A percentile compares a stretch with the other conserved stretches of the same genome.
Evolutionary conservation across 2,113 vertebrate species (phyloP).

Genomic region (Sinocyclocheilus maitianheensis): DNA sequence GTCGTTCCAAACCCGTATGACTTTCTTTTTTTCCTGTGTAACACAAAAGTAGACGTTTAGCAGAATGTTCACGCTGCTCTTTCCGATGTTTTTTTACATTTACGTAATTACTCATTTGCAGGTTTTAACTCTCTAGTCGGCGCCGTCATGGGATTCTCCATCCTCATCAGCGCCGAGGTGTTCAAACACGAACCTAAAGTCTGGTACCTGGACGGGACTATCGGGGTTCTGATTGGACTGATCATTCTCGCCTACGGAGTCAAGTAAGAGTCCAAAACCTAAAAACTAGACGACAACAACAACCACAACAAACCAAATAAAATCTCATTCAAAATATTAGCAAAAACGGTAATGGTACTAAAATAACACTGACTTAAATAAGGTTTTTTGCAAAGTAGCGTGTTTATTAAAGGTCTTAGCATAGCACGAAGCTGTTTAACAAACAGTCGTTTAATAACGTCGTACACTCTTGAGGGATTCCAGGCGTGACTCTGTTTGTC

Average conservation of each 20-base stretch:
- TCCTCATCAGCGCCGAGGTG: conserved; percentile 94
- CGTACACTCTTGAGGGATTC: neutral
- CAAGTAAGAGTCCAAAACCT: conserved; percentile 81
- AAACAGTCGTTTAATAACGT: neutral
- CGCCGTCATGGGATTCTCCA: conserved; percentile 97
- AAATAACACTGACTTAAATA: too few species aligned
- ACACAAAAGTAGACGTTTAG: neutral
- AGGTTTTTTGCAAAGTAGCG: neutral
- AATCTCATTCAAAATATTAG: neutral
- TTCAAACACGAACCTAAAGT: conserved; percentile 90
- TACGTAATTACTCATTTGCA: conserved; percentile 57
- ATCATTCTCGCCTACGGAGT: conserved; percentile 93
- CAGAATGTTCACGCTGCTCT: neutral
- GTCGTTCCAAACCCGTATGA: neutral
- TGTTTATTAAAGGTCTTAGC: neutral
- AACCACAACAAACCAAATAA: too few species aligned
- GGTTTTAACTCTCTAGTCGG: conserved; percentile 97
- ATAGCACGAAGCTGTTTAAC: too few species aligned
- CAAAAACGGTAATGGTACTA: neutral
- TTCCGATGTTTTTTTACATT: neutral
- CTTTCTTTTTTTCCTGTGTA: neutral
- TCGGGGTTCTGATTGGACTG: conserved; percentile 92
- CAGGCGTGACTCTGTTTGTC: conserved; percentile 12
- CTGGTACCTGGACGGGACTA: conserved; percentile 94
- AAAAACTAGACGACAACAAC: too few species aligned